Base-by-base conservation (phyloP, 2,797 vertebrate species). In the Gymnothorax javanicus region DNA sequence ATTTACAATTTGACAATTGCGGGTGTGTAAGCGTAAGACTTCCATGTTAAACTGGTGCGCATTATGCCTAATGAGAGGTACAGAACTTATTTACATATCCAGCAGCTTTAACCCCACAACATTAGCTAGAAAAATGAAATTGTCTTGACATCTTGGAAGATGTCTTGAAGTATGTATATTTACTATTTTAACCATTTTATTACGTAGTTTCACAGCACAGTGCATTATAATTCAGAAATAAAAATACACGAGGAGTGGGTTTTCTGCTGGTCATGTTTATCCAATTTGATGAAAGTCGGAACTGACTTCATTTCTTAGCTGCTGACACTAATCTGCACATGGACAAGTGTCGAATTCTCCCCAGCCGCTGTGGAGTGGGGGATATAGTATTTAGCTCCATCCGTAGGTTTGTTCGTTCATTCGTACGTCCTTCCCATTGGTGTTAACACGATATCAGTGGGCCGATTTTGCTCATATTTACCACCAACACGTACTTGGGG, bases 1-100 rank as follows among this genome's bases (percentile, higher is more conserved):
- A 92, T 90, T 91, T 88, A 90, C 92, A 86, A 89, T 90, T 89
- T 88, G 89, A 87, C 85, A 7, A 77, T 87, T 91, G 91, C 87
- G 83, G 83, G 89, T 56, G 86, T 84, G 89, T 88, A 85, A 92
- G 89, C 90, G 89, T 88, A 90, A 79, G 90, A 91, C 91, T 91
- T 82, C 87, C 88, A 84, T 7, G 50, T 91, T 88, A n/a, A 52
- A 57, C 33, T 79, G 25, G 81, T 84, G 64, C 23, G 50, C 67
- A 57, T 25, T 75, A 27, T 25, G 69, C 82, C 85, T 60, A 57
- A n/a, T 60, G 57, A 50, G 20, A 86, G 56, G 50, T 81, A n/a
- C 79, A 27, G 54, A 82, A 25, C 50, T 71, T 81, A 56, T 85
- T 54, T 79, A 67, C 86, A 62, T 85, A 20, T 62, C 84, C 27